Evolutionary conservation across 2,888 invertebrate genomes (phyloP), one percentile per base, ranked within the genome.

Genomic region (Gymnocheta viridis): DNA sequence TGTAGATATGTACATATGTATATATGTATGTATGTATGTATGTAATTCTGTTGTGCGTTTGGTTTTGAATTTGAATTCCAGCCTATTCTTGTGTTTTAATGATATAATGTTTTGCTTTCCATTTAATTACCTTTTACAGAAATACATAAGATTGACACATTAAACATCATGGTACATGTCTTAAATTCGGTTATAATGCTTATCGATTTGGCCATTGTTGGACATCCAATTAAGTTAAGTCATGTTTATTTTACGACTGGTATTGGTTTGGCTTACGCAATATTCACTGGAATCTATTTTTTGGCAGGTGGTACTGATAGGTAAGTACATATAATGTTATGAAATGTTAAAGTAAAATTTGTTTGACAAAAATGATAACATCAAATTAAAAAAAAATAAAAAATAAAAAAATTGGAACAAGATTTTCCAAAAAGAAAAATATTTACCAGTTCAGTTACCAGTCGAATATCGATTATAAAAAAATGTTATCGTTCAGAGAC

Each of bases 171-270:
- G 92, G 92, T 92, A 29, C 92, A 92, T 86, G 92, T 92, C 74
- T 92, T 95, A 87, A 97, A 97, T 92, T 95, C 96, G 10, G 90
- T 95, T 56, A 91, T 96, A 88, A 96, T 96, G 94, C 88, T 96
- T 58, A 88, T 94, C 10, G 96, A 97, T 89, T 90, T 96, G 86
- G 92, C 94, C 83, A 91, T 95, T 54, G 94, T 95, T n/a, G 94
- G 94, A n/a, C 95, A 96, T 87, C 96, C 97, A 5, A 92, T 95
- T 17, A 93, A 94, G 86, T 88, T 92, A 88, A 91, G 90, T 87
- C 92, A 92, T 87, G 91, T 88, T 87, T 95, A 88, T 92, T 94
- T 95, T 91, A 93, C 95, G 0, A 90, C 95, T 49, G 88, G 93
- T 10, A 93, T 95, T 87, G 94, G 94, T 5, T 86, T 94, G 29